Evolutionary conservation across 2,797 vertebrate species (phyloP).

Genomic region (Acipenser ruthenus): DNA sequence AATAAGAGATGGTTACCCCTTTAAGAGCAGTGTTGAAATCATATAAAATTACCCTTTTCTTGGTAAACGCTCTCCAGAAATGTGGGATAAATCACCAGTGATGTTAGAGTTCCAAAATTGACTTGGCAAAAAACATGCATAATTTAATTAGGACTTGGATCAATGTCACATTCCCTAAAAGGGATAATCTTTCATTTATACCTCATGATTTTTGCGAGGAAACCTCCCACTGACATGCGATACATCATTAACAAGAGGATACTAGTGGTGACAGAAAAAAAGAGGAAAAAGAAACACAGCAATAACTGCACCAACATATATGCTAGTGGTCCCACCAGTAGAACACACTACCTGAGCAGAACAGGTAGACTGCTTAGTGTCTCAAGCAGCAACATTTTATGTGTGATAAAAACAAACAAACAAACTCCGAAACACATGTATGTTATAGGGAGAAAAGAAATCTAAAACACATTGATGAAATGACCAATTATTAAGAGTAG

Average conservation of each 20-base stretch:
- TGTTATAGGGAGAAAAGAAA: too few species aligned
- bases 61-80: conserved; percentile 5
- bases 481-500: too few species aligned
- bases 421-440: too few species aligned
- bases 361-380: too few species aligned
- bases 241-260: background rate
- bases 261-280: too few species aligned
- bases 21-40: conserved; percentile 3
- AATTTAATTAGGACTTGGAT: conserved; percentile 41
- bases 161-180: conserved; percentile 31
- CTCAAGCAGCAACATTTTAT: too few species aligned
- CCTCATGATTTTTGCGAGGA: conserved; percentile 13
- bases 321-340: too few species aligned
- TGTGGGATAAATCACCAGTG: conserved; percentile 15
- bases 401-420: too few species aligned
- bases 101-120: conserved; percentile 36
- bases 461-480: too few species aligned
- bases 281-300: too few species aligned
- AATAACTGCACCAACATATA: too few species aligned
- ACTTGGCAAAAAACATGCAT: conserved; percentile 30
- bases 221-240: background rate
- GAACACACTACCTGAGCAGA: too few species aligned
- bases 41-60: background rate
- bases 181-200: conserved; percentile 32
- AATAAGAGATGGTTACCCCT: background rate